Base-by-base conservation (phyloP, 2,888 invertebrate genomes). In the Pristionchus maxplancki region DNA sequence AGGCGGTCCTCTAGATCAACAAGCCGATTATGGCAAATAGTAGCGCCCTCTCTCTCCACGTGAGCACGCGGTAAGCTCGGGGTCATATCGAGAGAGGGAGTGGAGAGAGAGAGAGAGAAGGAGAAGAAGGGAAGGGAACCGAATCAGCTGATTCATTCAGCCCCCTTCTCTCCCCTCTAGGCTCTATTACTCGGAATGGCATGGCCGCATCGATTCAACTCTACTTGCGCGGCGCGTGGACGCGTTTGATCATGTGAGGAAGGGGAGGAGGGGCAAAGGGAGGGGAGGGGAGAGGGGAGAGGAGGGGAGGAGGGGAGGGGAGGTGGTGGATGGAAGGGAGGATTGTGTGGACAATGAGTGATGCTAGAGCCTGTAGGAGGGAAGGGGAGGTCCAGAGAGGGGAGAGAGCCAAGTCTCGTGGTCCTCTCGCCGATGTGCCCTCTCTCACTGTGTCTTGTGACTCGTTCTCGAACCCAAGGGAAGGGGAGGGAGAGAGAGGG, bases 221-320 rank as follows among this genome's bases (percentile, higher is more conserved):
- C 28, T 17, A 6, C n/a, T 44, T 11, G 53, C 58, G 44, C 83
- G 37, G 37, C 44, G 85, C 62, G 40, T 28, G 62, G n/a, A 64
- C 62, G 85, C 85, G 44, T 53, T 85, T 85, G 85, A 85, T 85
- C 85, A 85, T 85, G 86, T 71, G 88, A 88, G 58, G 31, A 31
- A n/a, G 74, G 31, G 74, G 20, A 48, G n/a, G 71, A 44, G 48
- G 31, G 62, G 81, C 20, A 28, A 44, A 20, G n/a, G n/a, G 50
- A 34, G 67, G 48, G 67, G 83, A 58, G 50, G 24, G 34, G 50
- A 20, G 28, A 31, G 28, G 48, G 58, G 64, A 81, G 67, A 67
- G 83, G 40, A 48, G 28, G 87, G n/a, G 87, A 50, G 58, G 34
- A 64, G 58, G 82, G 53, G 82, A 81, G 88, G 82, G 62, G 81